Evolutionary conservation across 2,888 invertebrate species (phyloP).

Genomic region (Erebia palarica): DNA sequence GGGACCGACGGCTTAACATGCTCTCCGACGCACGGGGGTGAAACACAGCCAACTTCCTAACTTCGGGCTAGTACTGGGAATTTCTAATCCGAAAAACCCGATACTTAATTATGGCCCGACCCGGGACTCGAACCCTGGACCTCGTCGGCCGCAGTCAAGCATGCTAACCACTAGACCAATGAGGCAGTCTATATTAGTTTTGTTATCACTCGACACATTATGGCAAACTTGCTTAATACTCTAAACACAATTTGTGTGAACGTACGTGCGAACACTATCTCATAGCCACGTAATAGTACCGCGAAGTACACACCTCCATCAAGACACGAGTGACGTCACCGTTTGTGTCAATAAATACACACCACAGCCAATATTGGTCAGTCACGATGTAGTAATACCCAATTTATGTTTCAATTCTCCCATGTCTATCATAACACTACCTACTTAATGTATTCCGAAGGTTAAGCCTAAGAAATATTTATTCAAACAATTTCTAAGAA

Average conservation of each 20-base stretch:
- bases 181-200: slow-evolving; percentile 2
- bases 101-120: too few relatives aligned
- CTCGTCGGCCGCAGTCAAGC: too few relatives aligned
- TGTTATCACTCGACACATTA: not conserved
- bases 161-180: too few relatives aligned
- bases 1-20: too few relatives aligned
- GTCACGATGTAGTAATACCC: slow-evolving; percentile 13
- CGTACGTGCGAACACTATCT: slow-evolving; percentile 12
- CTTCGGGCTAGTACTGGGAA: too few relatives aligned
- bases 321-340: slow-evolving; percentile 10
- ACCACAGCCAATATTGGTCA: not conserved
- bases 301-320: slow-evolving; percentile 15
- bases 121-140: too few relatives aligned
- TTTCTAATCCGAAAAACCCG: too few relatives aligned
- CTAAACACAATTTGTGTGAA: not conserved
- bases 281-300: not conserved
- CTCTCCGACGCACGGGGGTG: too few relatives aligned
- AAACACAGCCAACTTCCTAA: too few relatives aligned
- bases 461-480: not conserved
- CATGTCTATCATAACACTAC: slow-evolving; percentile 5
- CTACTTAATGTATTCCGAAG: not conserved
- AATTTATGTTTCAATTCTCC: slow-evolving; percentile 19
- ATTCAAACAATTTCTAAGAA: slow-evolving; percentile 8
- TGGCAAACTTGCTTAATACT: slow-evolving; percentile 1
- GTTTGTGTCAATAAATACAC: not conserved